Percentiles rank a stretch among this genome's conserved stretches.
These are phyloP conservation scores for Palythoa grandis DNA, from an alignment of 92 coral and sea anemone species.

Conservation along the genomic window DNA sequence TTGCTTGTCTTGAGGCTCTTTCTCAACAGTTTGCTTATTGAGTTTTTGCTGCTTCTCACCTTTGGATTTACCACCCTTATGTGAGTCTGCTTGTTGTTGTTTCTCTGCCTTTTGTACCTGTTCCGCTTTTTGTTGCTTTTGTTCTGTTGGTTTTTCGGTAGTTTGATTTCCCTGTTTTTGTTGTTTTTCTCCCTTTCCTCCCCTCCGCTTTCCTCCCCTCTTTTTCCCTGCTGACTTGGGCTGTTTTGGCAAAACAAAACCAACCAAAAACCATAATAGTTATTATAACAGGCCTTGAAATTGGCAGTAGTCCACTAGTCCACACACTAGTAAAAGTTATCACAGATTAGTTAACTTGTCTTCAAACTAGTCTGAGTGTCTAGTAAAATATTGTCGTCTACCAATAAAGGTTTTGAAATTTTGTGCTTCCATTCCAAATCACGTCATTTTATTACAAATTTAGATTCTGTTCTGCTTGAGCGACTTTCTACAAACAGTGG, in stretches of 20 bases:
- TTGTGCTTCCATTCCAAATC: too few relatives aligned
- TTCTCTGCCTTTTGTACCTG: constrained; percentile 22
- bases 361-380: too few relatives aligned
- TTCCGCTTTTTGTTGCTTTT: constrained; percentile 20
- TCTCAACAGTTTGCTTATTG: background rate
- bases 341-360: too few relatives aligned
- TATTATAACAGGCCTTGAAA: too few relatives aligned
- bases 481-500: too few relatives aligned
- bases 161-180: constrained; percentile 31
- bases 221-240: constrained; percentile 29
- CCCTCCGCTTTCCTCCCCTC: constrained; percentile 26
- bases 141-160: background rate
- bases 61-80: constrained; percentile 27
- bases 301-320: too few relatives aligned
- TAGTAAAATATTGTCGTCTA: too few relatives aligned
- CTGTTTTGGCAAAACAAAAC: constrained; percentile 1
- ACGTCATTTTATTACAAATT: too few relatives aligned
- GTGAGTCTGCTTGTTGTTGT: background rate
- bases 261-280: too few relatives aligned
- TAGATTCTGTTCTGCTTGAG: too few relatives aligned
- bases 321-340: too few relatives aligned
- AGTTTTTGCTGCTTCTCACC: constrained; percentile 21
- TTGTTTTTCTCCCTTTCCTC: constrained; percentile 43
- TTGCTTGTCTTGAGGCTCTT: constrained; percentile 4
- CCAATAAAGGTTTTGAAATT: too few relatives aligned